These are phyloP conservation scores for Pemphigus obesinymphae DNA, from an alignment of 1,140 invertebrate genomes.

Conservation along the genomic window DNA sequence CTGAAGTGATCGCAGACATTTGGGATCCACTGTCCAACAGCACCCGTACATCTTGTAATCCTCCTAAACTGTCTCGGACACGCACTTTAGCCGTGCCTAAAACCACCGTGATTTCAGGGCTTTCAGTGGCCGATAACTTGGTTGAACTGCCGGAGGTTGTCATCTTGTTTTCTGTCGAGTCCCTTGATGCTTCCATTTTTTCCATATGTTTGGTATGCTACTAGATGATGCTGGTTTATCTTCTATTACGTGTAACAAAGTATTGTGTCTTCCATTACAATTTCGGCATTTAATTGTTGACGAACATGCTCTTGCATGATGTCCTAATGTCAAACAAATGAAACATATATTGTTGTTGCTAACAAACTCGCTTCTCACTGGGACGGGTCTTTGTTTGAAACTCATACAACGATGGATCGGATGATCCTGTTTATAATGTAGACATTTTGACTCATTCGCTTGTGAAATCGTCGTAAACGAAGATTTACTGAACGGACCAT, in stretches of 20 bases:
- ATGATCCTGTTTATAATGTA: neutral
- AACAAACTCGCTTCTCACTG: neutral
- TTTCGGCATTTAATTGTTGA: no score
- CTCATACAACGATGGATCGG: neutral
- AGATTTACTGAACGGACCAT: neutral
- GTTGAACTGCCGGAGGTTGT: neutral
- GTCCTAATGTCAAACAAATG: neutral
- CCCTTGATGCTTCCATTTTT: no score
- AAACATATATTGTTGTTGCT: neutral
- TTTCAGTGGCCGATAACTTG: conserved; percentile 4
- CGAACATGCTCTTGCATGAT: neutral
- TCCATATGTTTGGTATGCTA: no score
- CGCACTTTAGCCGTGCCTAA: no score
- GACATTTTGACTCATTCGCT: neutral
- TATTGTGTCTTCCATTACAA: no score
- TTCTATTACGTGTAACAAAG: neutral
- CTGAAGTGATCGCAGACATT: no score
- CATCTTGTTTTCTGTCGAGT: neutral
- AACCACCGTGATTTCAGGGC: no score
- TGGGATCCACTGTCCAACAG: no score
- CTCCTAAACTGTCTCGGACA: no score
- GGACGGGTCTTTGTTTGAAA: neutral
- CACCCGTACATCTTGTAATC: neutral
- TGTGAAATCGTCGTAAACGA: neutral
- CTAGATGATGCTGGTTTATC: no score